Conservation (phyloP, 1,140 invertebrate genomes). For the Brachystomella parvula region DNA sequence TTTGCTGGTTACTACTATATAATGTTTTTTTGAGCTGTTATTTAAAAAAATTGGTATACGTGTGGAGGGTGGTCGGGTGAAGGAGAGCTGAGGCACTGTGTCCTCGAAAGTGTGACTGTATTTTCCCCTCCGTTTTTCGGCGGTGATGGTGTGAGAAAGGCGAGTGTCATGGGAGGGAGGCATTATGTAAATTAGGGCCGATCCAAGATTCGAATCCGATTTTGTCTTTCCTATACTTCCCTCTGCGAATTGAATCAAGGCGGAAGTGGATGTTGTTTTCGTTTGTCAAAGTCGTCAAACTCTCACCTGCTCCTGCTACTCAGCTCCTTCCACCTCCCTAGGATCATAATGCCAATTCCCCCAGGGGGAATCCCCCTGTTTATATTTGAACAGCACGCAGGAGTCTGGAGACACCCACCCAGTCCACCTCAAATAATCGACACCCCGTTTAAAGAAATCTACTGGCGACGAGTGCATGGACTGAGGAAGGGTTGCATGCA, state of each 20-base stretch:
- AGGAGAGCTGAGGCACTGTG: neutral
- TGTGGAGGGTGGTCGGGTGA: no score
- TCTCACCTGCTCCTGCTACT: slow-evolving; percentile 1
- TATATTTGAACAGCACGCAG: no score
- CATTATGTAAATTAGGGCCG: neutral
- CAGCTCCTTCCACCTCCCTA: neutral
- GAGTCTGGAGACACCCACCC: neutral
- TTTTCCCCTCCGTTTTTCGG: neutral
- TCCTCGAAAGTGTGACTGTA: neutral
- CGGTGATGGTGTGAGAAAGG: neutral
- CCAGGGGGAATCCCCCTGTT: no score
- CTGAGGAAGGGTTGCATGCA: neutral
- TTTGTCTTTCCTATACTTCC: neutral
- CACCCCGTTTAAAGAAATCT: neutral
- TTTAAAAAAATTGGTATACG: no score
- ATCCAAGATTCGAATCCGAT: neutral
- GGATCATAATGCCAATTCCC: neutral
- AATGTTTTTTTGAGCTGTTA: no score
- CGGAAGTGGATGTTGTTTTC: neutral
- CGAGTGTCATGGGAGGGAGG: neutral
- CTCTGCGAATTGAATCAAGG: neutral
- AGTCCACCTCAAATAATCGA: neutral
- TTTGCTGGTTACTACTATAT: no score
- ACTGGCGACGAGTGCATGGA: neutral
- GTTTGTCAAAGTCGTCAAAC: neutral